These are phyloP conservation scores for Folsomia manolachei DNA, from an alignment of 2,888 invertebrate species.

Conservation along the genomic window DNA sequence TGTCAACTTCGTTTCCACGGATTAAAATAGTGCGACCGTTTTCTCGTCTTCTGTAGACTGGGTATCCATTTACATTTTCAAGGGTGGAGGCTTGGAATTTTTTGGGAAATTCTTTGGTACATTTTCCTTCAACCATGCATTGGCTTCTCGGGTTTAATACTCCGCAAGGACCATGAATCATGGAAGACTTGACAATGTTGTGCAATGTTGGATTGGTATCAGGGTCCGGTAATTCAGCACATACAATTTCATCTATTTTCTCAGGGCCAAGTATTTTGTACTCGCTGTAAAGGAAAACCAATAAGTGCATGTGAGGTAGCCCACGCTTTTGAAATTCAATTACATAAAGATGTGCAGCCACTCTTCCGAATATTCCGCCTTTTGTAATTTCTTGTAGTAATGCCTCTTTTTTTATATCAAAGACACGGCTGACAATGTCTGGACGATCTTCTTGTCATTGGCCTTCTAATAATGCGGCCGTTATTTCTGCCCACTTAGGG, in stretches of 20 bases:
- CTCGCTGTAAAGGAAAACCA: slow-evolving; percentile 26
- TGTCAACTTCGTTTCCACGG: slow-evolving; percentile 51
- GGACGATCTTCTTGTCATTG: slow-evolving; percentile 44
- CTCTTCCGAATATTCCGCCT: slow-evolving; percentile 47
- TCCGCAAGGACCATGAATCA: slow-evolving; percentile 54
- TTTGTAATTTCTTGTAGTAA: slow-evolving; percentile 40
- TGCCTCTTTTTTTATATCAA: slow-evolving; percentile 46
- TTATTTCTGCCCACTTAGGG: slow-evolving; percentile 54
- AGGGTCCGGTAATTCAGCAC: slow-evolving; percentile 53
- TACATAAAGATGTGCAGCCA: slow-evolving; percentile 34
- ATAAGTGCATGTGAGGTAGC: slow-evolving; percentile 42
- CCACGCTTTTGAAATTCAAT: slow-evolving; percentile 50
- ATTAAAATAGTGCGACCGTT: slow-evolving; percentile 24
- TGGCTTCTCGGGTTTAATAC: slow-evolving; percentile 48
- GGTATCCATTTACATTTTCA: slow-evolving; percentile 53
- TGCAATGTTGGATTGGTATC: slow-evolving; percentile 49
- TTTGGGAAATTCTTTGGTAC: slow-evolving; percentile 54
- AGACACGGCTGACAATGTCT: slow-evolving; percentile 49
- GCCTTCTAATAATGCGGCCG: slow-evolving; percentile 31
- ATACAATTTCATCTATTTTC: slow-evolving; percentile 52
- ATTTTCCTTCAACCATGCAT: slow-evolving; percentile 54
- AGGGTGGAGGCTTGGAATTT: slow-evolving; percentile 48
- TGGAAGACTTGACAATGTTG: slow-evolving; percentile 52
- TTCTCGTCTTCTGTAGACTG: slow-evolving; percentile 52
- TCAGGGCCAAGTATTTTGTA: slow-evolving; percentile 24